Evolutionary conservation across 2,888 invertebrate species (phyloP), one percentile per base, ranked within the genome.

Genomic region (Villa cingulata): DNA sequence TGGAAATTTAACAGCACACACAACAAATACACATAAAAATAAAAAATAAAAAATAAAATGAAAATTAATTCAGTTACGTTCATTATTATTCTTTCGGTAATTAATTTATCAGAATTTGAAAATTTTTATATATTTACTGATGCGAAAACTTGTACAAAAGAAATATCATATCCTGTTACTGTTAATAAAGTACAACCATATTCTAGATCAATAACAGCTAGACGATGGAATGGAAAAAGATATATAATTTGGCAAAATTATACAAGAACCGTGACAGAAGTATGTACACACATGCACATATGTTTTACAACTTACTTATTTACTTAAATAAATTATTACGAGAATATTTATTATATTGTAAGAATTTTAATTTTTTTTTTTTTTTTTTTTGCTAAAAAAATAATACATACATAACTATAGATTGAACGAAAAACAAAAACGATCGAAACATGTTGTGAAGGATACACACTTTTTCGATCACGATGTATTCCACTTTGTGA

Each of bases 401-500:
- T 32, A 12, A 32, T 12, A 12, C 29, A 14, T 32, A 9, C 12
- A 2, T 12, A 2, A 5, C 12, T 32, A 32, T 14, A 47, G 47
- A 16, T n/a, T 16, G 38, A 43, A 12, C 32, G 37, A 15, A 23
- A 17, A 19, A 43, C 39, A n/a, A 47, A 37, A 20, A 16, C 4
- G 6, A 32, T 32, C 1, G 32, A 43, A 10, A 41, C 15, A 18
- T 47, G 47, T 19, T 47, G 47, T 16, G 16, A 6, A 10, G 47
- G 47, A 19, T 47, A 47, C 29, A 43, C 29, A n/a, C n/a, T 19
- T 14, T 29, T 17, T 16, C 37, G 47, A 17, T 20, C 16, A 20
- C 34, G 40, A 41, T 66, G 67, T 46, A 4, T 34, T 17, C 57
- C 63, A 0, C 3, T 7, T 0, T 67, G 67, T 40, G 12, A 6